Evolutionary conservation across 2,797 vertebrate species (phyloP).

Genomic region (Phoeniculus purpureus): DNA sequence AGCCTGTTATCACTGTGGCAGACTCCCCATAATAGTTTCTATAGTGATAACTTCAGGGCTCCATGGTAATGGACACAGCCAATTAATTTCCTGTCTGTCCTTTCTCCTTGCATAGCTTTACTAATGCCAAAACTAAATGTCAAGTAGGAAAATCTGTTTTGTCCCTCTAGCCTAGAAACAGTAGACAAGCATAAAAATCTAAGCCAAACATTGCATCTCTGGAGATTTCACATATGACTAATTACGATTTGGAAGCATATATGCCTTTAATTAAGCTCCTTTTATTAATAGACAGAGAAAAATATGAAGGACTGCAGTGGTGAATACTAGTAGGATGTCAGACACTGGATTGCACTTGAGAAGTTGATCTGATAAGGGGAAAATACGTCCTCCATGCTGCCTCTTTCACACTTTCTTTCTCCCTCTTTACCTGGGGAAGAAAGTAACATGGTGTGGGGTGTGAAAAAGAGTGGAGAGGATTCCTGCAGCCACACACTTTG

Average conservation of each 20-base stretch:
- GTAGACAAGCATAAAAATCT: constrained; percentile 30
- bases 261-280: constrained; percentile 45
- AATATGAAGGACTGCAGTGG: background rate
- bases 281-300: background rate
- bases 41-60: constrained; percentile 35
- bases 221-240: constrained; percentile 32
- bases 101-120: constrained; percentile 37
- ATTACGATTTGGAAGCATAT: constrained; percentile 41
- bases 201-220: background rate
- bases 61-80: constrained; percentile 48
- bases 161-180: constrained; percentile 7
- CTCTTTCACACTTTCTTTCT: too few species aligned
- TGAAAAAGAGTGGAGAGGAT: background rate
- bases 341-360: background rate
- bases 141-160: constrained; percentile 47
- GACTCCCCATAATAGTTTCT: constrained; percentile 31
- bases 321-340: background rate
- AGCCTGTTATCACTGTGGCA: background rate
- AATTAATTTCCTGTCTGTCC: constrained; percentile 59
- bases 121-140: constrained; percentile 59
- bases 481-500: background rate
- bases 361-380: background rate
- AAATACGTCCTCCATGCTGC: fast-evolving
- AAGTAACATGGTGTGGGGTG: background rate
- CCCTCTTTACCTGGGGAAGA: background rate